Evolutionary conservation across 2,113 vertebrate genomes (phyloP), one percentile per base, ranked within the genome.

Genomic region (Nesospiza acunhae): DNA sequence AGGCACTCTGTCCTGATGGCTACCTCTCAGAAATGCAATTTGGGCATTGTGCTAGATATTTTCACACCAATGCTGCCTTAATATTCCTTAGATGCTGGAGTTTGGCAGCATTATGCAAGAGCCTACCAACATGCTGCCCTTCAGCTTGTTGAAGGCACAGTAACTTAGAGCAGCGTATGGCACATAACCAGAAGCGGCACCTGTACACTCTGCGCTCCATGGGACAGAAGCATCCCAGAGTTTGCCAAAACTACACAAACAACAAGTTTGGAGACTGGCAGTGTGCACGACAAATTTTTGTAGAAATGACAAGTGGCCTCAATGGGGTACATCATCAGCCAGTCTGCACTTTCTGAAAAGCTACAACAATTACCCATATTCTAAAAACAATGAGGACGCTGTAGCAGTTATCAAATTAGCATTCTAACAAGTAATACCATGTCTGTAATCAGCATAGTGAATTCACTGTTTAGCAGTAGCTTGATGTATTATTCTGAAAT

Each of bases 201-300:
- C 50, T 49, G 55, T 15, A 53, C 1, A 1, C 27, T 27, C 42
- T 18, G 19, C 0, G 1, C 27, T 44, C 1, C 1, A 21, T 0
- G 8, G 5, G 15, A 78, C 47, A 41, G 16, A 37, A 35, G 24
- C 30, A 16, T 39, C 31, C 20, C 19, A 10, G 31, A 66, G 21
- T 33, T 42, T 39, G 19, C 39, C 21, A 81, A 46, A 13, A n/a
- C 62, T 26, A 55, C 22, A 42, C 8, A 47, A 87, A 58, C 24
- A 87, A 22, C 17, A 33, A 5, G 35, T 77, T 15, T 28, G 23
- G 53, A 62, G 37, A 75, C 24, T 10, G 11, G 39, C 1, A 31
- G 11, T 1, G 1, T 2, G 20, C 1, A 2, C 55, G 15, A 52
- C 22, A 62, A 56, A 55, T 10, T 56, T 72, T 23, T 49, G 20